A percentile compares a stretch with the other conserved stretches of the same genome.
These are phyloP conservation scores for Norana najaformis DNA, from an alignment of 2,888 invertebrate genomes.

Conservation along the genomic window DNA sequence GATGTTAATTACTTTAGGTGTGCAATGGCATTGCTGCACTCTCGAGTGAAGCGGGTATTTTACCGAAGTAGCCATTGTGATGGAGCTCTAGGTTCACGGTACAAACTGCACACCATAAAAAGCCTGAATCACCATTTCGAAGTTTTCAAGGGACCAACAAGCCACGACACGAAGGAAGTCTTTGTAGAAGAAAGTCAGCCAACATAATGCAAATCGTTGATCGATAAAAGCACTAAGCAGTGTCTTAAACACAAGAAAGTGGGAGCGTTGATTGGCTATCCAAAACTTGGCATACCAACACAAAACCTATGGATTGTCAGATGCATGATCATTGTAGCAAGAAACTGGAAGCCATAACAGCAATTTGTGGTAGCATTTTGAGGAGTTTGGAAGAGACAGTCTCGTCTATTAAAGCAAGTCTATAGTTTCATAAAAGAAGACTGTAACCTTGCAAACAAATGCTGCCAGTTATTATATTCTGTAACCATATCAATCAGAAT, in stretches of 20 bases:
- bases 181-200: not conserved
- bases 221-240: not conserved
- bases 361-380: not conserved
- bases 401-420: too few species aligned
- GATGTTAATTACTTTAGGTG: conserved; percentile 67
- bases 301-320: not conserved
- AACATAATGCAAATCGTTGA: not conserved
- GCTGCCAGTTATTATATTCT: not conserved
- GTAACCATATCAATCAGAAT: too few species aligned
- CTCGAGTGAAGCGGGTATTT: conserved; percentile 81
- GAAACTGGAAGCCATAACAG: not conserved
- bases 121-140: conserved; percentile 89
- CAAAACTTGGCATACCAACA: not conserved
- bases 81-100: conserved; percentile 75
- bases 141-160: conserved; percentile 67
- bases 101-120: conserved; percentile 76
- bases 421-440: not conserved
- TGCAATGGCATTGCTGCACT: conserved; percentile 90
- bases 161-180: not conserved
- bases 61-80: conserved; percentile 67
- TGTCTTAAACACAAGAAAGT: not conserved
- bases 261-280: not conserved
- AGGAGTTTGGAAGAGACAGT: too few species aligned
- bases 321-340: not conserved
- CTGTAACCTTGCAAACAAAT: not conserved